These are phyloP conservation scores for Lamellibrachia columna DNA, from an alignment of 2,888 invertebrate genomes.

Conservation along the genomic window DNA sequence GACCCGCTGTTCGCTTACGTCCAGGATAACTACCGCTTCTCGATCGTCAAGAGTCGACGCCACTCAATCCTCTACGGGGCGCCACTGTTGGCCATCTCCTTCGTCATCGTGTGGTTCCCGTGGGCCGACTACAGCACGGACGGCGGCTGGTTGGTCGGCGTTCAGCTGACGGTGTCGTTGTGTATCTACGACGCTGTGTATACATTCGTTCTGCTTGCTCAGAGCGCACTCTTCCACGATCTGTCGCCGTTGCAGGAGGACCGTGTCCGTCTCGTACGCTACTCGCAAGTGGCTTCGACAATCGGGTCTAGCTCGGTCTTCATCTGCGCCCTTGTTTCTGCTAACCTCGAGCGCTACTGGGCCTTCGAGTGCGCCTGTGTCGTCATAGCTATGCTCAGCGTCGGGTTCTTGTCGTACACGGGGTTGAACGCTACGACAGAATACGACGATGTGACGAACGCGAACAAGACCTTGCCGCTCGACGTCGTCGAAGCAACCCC, in stretches of 20 bases:
- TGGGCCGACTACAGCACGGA: conserved; percentile 52
- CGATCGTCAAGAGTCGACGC: conserved; percentile 62
- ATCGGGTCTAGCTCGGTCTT: conserved; percentile 53
- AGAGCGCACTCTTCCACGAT: conserved; percentile 64
- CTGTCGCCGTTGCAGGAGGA: conserved; percentile 55
- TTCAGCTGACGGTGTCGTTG: conserved; percentile 65
- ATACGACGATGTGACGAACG: conserved; percentile 43
- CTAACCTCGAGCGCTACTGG: conserved; percentile 56
- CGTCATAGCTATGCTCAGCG: conserved; percentile 52
- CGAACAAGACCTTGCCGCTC: not conserved
- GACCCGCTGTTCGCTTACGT: conserved; percentile 67
- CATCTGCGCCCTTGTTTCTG: conserved; percentile 54
- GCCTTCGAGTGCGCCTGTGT: conserved; percentile 58
- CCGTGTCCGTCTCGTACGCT: conserved; percentile 61
- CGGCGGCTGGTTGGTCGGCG: conserved; percentile 59
- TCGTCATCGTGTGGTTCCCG: conserved; percentile 64
- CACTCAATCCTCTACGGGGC: conserved; percentile 64
- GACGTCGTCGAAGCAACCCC: not conserved
- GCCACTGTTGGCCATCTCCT: conserved; percentile 63
- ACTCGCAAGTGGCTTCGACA: conserved; percentile 51
- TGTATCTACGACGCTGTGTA: conserved; percentile 67
- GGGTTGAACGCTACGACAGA: conserved; percentile 54
- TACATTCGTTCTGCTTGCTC: conserved; percentile 64
- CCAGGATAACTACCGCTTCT: conserved; percentile 54
- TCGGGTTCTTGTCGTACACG: conserved; percentile 51